Conservation (phyloP, 2,888 invertebrate genomes). For the Zygaena filipendulae region DNA sequence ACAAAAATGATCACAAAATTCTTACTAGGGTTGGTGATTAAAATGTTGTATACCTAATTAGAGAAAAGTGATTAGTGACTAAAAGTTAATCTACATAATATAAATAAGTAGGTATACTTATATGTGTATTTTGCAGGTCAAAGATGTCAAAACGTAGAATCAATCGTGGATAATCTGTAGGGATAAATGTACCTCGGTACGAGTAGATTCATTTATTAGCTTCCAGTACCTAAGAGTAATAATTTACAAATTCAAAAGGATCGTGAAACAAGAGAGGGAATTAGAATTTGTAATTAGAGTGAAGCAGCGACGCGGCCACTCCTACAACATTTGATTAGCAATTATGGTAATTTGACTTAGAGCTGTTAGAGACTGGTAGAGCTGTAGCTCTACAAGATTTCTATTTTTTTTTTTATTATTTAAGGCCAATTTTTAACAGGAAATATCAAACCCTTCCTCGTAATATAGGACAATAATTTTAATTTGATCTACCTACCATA, state of each 20-base stretch:
- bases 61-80: no score
- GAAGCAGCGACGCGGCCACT: slow-evolving; percentile 47
- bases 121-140: no score
- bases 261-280: slow-evolving; percentile 63
- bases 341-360: slow-evolving; percentile 67
- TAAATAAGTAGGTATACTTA: no score
- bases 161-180: no score
- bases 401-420: slow-evolving; percentile 58
- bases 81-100: no score
- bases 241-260: slow-evolving; percentile 65
- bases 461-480: background rate
- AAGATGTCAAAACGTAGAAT: no score
- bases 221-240: slow-evolving; percentile 45
- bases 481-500: slow-evolving; percentile 9
- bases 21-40: no score
- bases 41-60: no score
- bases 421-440: background rate
- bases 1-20: no score
- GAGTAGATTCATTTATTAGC: slow-evolving; percentile 39
- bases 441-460: background rate
- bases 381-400: no score
- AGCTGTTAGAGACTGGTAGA: slow-evolving; percentile 46
- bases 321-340: slow-evolving; percentile 66
- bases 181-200: no score
- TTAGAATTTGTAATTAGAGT: slow-evolving; percentile 67